These are phyloP conservation scores for Rosalia funebris DNA, from an alignment of 2,888 invertebrate species.

Conservation along the genomic window DNA sequence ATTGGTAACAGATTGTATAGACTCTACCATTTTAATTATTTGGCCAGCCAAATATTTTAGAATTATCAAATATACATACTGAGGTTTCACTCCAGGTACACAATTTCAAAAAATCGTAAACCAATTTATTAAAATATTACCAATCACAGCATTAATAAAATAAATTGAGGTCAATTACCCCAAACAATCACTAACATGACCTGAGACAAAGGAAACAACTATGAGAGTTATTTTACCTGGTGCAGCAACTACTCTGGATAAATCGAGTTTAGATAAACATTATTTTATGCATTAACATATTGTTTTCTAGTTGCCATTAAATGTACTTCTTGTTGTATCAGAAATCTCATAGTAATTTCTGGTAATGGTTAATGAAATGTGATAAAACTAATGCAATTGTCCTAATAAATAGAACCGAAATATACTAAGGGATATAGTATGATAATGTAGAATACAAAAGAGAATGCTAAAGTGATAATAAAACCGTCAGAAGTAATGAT, in stretches of 20 bases:
- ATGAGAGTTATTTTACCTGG: slow-evolving; percentile 16
- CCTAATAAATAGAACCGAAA: background rate
- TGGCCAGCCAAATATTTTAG: slow-evolving; percentile 46
- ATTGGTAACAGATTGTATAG: slow-evolving; percentile 48
- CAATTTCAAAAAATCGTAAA: slow-evolving; percentile 47
- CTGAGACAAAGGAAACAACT: slow-evolving; percentile 35
- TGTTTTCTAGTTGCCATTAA: too few relatives aligned
- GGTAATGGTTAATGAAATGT: slow-evolving; percentile 3
- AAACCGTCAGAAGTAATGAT: slow-evolving; percentile 49
- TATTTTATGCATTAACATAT: too few relatives aligned
- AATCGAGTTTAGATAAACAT: too few relatives aligned
- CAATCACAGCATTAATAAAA: slow-evolving; percentile 38
- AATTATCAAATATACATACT: slow-evolving; percentile 50
- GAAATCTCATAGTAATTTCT: slow-evolving; percentile 15
- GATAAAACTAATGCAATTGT: background rate
- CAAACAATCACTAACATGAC: slow-evolving; percentile 35
- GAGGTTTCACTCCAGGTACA: slow-evolving; percentile 55
- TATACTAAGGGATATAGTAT: background rate
- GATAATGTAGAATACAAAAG: slow-evolving; percentile 15
- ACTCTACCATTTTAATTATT: slow-evolving; percentile 29
- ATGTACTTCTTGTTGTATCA: too few relatives aligned
- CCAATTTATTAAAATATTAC: slow-evolving; percentile 36
- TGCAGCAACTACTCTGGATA: background rate
- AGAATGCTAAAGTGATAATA: slow-evolving; percentile 38
- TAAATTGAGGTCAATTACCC: slow-evolving; percentile 24